These are phyloP conservation scores for Tetrao urogallus DNA, from an alignment of 2,113 vertebrate genomes.

Conservation along the genomic window DNA sequence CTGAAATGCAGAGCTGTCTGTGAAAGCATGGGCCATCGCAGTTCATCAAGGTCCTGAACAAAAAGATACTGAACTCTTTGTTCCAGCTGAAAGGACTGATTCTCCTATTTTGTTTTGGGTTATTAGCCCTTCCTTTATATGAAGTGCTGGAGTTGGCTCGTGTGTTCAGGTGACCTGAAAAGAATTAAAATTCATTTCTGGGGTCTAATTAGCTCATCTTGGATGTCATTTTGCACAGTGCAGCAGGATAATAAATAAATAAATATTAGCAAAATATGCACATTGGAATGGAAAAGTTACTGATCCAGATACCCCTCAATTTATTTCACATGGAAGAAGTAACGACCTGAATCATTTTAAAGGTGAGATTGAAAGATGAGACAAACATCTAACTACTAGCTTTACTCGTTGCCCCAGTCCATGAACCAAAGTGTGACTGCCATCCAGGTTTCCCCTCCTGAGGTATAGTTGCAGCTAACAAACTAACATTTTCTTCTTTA, in stretches of 20 bases:
- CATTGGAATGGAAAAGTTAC: not conserved
- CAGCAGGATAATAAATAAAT: not conserved
- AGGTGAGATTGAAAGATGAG: conserved; percentile 3
- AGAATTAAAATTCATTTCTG: conserved; percentile 1
- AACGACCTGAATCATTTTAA: not conserved
- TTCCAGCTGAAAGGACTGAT: not conserved
- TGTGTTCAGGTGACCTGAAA: not conserved
- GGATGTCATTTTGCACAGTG: not conserved
- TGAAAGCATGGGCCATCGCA: not conserved
- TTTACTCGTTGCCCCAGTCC: not conserved
- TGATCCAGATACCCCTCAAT: not conserved
- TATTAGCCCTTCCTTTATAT: conserved; percentile 18
- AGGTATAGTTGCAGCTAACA: not conserved
- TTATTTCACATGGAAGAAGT: not conserved
- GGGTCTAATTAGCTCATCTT: not conserved
- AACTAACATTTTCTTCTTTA: not conserved
- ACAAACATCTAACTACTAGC: not conserved
- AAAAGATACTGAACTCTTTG: not conserved
- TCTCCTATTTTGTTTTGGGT: not conserved
- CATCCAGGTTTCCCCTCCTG: not conserved
- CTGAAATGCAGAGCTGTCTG: not conserved
- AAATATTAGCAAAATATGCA: not conserved
- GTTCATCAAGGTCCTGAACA: not conserved
- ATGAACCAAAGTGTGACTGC: not conserved
- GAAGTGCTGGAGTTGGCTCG: not conserved